Evolutionary conservation across 2,113 vertebrate genomes (phyloP).

Genomic region (Peucedramus taeniatus): DNA sequence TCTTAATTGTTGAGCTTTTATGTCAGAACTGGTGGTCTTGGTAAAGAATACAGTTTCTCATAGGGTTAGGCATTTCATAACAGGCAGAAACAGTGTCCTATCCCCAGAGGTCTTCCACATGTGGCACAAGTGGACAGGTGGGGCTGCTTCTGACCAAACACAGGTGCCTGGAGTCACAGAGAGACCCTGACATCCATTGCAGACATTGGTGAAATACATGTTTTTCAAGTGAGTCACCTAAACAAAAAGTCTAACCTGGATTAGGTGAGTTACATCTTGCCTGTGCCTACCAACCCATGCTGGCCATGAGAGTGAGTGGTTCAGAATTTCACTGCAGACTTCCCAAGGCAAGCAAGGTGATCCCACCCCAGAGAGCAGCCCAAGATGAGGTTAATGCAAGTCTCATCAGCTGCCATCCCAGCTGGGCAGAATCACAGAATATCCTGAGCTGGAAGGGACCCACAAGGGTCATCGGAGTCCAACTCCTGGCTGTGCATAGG

Average conservation of each 20-base stretch:
- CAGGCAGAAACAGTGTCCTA: neutral
- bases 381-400: neutral
- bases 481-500: neutral
- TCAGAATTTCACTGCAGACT: neutral
- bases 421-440: neutral
- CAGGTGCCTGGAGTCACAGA: rapidly evolving
- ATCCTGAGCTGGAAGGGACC: neutral
- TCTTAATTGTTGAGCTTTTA: neutral
- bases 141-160: neutral
- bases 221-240: neutral
- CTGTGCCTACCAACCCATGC: rapidly evolving
- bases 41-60: neutral
- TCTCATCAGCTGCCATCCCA: rapidly evolving
- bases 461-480: rapidly evolving
- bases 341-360: neutral
- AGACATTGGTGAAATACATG: neutral
- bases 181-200: neutral
- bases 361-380: neutral
- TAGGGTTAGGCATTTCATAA: neutral
- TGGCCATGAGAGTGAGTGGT: neutral
- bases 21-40: neutral
- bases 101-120: neutral
- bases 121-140: neutral
- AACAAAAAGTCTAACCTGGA: neutral
- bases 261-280: neutral